Base-by-base conservation (phyloP, 2,888 invertebrate genomes). In the Nymphalis c-album region DNA sequence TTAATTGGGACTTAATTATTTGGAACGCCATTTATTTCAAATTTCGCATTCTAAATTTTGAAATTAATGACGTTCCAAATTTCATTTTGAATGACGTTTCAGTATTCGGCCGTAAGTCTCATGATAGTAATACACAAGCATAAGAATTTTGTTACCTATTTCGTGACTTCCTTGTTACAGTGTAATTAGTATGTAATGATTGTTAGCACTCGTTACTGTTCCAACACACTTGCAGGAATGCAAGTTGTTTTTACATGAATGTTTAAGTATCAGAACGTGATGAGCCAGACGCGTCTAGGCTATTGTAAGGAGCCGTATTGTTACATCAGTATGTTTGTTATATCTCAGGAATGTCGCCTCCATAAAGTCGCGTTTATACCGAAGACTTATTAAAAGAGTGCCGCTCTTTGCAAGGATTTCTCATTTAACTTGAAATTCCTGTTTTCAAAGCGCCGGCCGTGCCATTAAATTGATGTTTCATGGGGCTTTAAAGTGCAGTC, bases 381-480 rank as follows among this genome's bases (percentile, higher is more conserved):
- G 53, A 31, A 55, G 26, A 31, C 26, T 57, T 40, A 40, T 40
- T 57, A 40, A 35, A 57, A 40, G 57, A 57, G 40, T 57, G 40
- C 40, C 57, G 40, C 40, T 57, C 57, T 57, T 35, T 50, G 18
- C 18, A 57, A 31, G 51, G 60, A 45, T 59, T 51, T 60, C 45
- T 60, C 64, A 60, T 60, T 64, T 64, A 51, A 53, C 18, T 57
- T 57, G 59, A 46, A 53, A 64, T 60, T 64, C 22, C 51, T 46
- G 51, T n/a, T 40, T 57, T 47, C 31, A 51, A 53, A 60, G 64
- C 31, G 48, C 45, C 59, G 17, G 31, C 50, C 59, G 20, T 48
- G 48, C 45, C 60, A 51, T 51, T 59, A 60, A 64, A 64, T 64
- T 64, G 64, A 50, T 20, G 51, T 60, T 60, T 60, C 53, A 64